phyloP scores from a whole-genome alignment of 2,113 vertebrate genomes.

The Myotis lucifugus region DNA sequence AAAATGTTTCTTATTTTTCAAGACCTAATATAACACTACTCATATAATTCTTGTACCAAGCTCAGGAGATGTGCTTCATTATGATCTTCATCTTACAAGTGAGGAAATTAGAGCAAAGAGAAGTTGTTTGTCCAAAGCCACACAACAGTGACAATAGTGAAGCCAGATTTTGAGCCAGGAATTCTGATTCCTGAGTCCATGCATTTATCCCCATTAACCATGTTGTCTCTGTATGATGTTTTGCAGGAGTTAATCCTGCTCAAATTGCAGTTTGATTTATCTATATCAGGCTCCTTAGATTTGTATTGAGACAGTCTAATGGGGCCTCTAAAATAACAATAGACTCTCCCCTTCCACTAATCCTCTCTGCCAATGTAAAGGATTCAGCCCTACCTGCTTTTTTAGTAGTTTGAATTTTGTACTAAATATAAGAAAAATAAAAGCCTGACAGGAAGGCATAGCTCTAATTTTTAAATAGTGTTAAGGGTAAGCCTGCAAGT shows the following conservation, averaged over 20 bases:
- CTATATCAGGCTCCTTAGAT: not conserved
- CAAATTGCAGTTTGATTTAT: not conserved
- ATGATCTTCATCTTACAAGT: not conserved
- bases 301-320: not conserved
- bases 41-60: not conserved
- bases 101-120: not conserved
- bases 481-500: not conserved
- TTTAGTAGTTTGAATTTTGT: not conserved
- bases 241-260: not conserved
- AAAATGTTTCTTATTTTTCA: slow-evolving; percentile 7
- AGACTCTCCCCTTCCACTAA: not conserved
- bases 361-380: not conserved
- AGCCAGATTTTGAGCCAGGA: not conserved
- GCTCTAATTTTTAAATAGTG: not conserved
- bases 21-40: not conserved
- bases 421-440: slow-evolving; percentile 42
- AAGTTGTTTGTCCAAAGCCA: not conserved
- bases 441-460: not conserved
- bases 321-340: slow-evolving; percentile 8
- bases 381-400: not conserved
- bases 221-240: not conserved
- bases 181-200: not conserved
- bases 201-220: not conserved
- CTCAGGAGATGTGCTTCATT: not conserved
- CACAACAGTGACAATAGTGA: not conserved